A percentile compares a stretch with the other conserved stretches of the same genome.
Conservation (phyloP, 2,888 invertebrate genomes). For the Hetaerina titia region DNA sequence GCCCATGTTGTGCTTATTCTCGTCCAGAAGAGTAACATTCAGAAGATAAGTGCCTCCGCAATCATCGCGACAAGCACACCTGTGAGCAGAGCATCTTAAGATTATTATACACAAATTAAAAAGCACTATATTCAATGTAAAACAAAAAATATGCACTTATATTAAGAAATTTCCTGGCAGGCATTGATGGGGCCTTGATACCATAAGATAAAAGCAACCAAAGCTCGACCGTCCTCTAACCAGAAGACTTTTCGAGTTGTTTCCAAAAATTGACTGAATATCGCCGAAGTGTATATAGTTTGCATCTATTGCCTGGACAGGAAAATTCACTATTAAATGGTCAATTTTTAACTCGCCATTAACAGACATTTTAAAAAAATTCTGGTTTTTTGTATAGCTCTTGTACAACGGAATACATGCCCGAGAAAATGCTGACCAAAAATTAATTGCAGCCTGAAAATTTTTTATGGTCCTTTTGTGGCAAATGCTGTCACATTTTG, state of each 20-base stretch:
- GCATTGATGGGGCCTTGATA: too few relatives aligned
- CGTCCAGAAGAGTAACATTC: constrained; percentile 31
- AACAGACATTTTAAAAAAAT: not conserved
- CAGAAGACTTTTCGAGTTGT: too few relatives aligned
- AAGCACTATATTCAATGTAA: not conserved
- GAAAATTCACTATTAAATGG: not conserved
- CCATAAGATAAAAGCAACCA: too few relatives aligned
- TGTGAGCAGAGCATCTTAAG: not conserved
- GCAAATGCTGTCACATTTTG: not conserved
- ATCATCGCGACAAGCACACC: not conserved
- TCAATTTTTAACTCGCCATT: not conserved
- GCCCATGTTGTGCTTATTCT: constrained; percentile 6
- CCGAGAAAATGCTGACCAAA: not conserved
- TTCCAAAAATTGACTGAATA: too few relatives aligned
- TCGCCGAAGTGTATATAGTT: too few relatives aligned
- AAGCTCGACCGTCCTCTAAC: too few relatives aligned
- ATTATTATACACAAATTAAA: not conserved
- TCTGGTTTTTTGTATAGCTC: not conserved
- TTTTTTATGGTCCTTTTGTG: not conserved
- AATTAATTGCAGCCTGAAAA: not conserved
- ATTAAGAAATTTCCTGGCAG: not conserved
- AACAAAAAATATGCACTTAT: not conserved
- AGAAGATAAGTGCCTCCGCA: not conserved
- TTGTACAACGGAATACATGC: not conserved
- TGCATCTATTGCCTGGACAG: not conserved